Base-by-base conservation (phyloP, 2,113 vertebrate genomes). In the Gulo gulo region DNA sequence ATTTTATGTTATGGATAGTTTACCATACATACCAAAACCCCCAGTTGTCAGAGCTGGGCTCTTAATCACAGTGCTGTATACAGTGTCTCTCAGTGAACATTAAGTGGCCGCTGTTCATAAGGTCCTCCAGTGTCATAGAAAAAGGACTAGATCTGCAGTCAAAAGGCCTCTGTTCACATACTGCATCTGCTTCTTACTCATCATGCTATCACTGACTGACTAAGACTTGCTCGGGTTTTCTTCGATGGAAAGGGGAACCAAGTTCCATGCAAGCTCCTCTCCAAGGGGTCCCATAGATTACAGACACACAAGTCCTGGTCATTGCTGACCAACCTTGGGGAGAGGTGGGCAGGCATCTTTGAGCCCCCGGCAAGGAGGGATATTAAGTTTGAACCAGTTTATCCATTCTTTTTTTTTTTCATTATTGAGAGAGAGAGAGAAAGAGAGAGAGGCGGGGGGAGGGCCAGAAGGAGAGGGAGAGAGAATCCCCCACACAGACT, bases 181-280 rank as follows among this genome's bases (percentile, higher is more conserved):
- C 42, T 67, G 74, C 82, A 90, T 96, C 24, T 90, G 79, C 82
- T 92, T 96, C 79, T 96, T 80, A 86, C 52, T 91, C 36, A 83
- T 59, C 24, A 31, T 89, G 52, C 80, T 74, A 86, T 81, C 65
- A 74, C 12, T 45, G 55, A 89, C 55, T 95, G 86, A 39, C 39
- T 93, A 73, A 96, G 63, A 65, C 73, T 96, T 82, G 47, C 80
- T 73, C 92, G 61, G 47, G 12, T 89, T 91, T 95, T 89, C 47
- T 86, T 21, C 2, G 2, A 52, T 12, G 74, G 50, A 96, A 95
- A 91, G 34, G 20, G 73, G 59, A 97, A 97, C n/a, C 65, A 59
- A 81, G 39, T 86, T 26, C 36, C 67, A 82, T 21, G 20, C 7
- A 91, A 97, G 36, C 15, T 24, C n/a, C 14, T 59, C 11, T 79